A percentile compares a stretch with the other conserved stretches of the same genome.
Conservation (phyloP, 2,888 invertebrate species). For the Himalopsyche japonica region DNA sequence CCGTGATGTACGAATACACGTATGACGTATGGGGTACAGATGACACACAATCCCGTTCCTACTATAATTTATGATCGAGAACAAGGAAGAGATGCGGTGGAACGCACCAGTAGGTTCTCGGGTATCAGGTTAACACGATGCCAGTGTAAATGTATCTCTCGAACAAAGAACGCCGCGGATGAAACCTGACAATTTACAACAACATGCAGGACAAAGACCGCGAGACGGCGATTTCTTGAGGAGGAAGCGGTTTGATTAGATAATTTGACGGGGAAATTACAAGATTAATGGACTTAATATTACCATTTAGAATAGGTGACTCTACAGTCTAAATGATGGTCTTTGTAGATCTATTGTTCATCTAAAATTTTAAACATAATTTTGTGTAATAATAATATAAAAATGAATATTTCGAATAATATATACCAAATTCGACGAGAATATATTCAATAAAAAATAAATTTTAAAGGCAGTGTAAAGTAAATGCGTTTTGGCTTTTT, state of each 20-base stretch:
- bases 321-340: too few species aligned
- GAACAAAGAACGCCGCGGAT: not conserved
- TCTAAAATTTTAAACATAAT: too few species aligned
- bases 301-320: too few species aligned
- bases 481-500: too few species aligned
- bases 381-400: too few species aligned
- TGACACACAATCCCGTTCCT: not conserved
- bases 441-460: too few species aligned
- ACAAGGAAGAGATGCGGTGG: not conserved
- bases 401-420: too few species aligned
- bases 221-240: not conserved
- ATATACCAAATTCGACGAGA: too few species aligned
- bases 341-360: too few species aligned
- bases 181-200: not conserved
- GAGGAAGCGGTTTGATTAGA: not conserved
- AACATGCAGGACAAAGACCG: not conserved
- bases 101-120: not conserved
- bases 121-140: not conserved
- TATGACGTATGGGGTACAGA: not conserved
- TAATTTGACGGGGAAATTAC: not conserved
- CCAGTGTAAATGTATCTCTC: not conserved
- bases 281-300: not conserved
- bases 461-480: too few species aligned
- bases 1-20: too few species aligned
- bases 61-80: not conserved